Percentiles rank a stretch among this genome's conserved stretches.
phyloP scores from a whole-genome alignment of 2,888 invertebrate species.

The Sesia apiformis region DNA sequence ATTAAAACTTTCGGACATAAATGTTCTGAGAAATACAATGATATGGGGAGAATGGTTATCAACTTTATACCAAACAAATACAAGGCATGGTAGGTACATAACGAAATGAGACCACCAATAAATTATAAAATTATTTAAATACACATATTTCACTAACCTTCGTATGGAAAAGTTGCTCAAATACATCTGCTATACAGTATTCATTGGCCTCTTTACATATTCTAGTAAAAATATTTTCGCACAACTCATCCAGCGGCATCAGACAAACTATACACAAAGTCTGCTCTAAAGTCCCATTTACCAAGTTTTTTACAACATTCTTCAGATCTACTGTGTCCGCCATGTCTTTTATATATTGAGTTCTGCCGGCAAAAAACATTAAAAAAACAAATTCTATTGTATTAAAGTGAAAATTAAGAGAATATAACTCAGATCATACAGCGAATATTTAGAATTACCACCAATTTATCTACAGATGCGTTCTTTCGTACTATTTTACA shows the following conservation, averaged over 20 bases:
- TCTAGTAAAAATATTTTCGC: constrained; percentile 48
- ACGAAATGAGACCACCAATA: too few species aligned
- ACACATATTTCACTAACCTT: constrained; percentile 20
- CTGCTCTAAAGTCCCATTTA: constrained; percentile 42
- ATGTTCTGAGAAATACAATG: too few species aligned
- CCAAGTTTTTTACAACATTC: constrained; percentile 43
- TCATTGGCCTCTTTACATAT: constrained; percentile 44
- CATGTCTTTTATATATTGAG: constrained; percentile 21
- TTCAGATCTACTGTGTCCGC: constrained; percentile 32
- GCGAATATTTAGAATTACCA: constrained; percentile 24
- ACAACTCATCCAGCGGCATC: constrained; percentile 25
- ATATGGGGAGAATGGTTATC: too few species aligned
- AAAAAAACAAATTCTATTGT: background rate
- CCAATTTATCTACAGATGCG: constrained; percentile 24
- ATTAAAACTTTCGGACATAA: too few species aligned
- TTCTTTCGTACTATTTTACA: constrained; percentile 8
- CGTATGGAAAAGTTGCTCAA: constrained; percentile 33
- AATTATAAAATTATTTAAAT: background rate
- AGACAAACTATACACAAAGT: constrained; percentile 53
- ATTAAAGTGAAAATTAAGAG: background rate
- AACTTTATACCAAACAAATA: too few species aligned
- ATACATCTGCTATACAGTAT: constrained; percentile 49
- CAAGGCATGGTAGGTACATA: too few species aligned
- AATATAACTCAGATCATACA: background rate
- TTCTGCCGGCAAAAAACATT: constrained; percentile 1